Evolutionary conservation across 2,888 invertebrate genomes (phyloP).

Genomic region (Oscheius sp.): DNA sequence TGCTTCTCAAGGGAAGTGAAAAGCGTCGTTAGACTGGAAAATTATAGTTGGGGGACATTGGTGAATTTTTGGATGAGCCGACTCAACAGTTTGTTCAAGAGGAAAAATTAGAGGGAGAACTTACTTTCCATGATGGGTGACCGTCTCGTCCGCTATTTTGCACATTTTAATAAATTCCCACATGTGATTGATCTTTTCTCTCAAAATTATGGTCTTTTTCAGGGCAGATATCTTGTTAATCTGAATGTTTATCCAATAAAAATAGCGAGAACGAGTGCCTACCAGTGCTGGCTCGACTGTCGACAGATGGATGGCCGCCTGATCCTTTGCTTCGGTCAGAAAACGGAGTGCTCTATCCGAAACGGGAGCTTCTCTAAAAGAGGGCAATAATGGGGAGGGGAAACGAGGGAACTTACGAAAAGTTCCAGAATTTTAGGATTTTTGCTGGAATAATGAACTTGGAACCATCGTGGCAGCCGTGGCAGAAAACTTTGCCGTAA

Average conservation of each 20-base stretch:
- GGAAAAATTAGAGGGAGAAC: slow-evolving; percentile 14
- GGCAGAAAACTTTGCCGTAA: slow-evolving; percentile 86
- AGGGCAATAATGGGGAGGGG: not conserved
- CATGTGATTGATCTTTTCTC: slow-evolving; percentile 81
- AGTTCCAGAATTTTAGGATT: slow-evolving; percentile 77
- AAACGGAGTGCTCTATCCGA: slow-evolving; percentile 85
- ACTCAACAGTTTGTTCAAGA: not conserved
- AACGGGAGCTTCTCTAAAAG: slow-evolving; percentile 81
- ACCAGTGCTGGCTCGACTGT: slow-evolving; percentile 35
- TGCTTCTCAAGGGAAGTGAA: slow-evolving; percentile 65
- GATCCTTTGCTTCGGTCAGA: slow-evolving; percentile 82
- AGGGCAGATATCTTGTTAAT: slow-evolving; percentile 44
- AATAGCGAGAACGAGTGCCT: not conserved
- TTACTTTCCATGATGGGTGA: slow-evolving; percentile 53
- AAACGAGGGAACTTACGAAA: slow-evolving; percentile 49
- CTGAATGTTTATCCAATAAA: not conserved
- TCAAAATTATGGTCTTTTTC: slow-evolving; percentile 74
- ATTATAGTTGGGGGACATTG: no score
- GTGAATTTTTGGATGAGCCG: no score
- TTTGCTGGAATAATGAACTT: slow-evolving; percentile 80
- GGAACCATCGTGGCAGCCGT: slow-evolving; percentile 86
- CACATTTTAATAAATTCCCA: slow-evolving; percentile 76
- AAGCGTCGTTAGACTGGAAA: slow-evolving; percentile 65
- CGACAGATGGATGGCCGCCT: slow-evolving; percentile 77
- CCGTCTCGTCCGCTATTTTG: slow-evolving; percentile 77